A percentile compares a stretch with the other conserved stretches of the same genome.
Evolutionary conservation across 1,140 invertebrate genomes (phyloP).

Genomic region (Arctopsyche grandis): DNA sequence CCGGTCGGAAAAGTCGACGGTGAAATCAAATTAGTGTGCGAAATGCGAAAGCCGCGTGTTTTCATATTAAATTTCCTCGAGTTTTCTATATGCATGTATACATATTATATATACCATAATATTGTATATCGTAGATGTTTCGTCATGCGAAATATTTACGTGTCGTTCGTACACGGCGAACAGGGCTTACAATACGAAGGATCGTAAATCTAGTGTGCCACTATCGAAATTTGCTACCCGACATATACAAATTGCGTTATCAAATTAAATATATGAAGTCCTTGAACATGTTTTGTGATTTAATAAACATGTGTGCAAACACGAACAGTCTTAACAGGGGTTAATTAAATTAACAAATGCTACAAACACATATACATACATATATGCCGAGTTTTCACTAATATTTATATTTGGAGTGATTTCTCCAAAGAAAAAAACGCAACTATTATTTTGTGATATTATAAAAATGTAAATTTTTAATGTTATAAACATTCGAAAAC

Average conservation of each 20-base stretch:
- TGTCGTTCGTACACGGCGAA: neutral
- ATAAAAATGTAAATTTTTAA: too few relatives aligned
- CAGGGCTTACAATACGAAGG: neutral
- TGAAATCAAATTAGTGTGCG: conserved; percentile 18
- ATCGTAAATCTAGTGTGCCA: conserved; percentile 1
- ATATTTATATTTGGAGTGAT: too few relatives aligned
- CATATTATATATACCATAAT: neutral
- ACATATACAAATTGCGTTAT: conserved; percentile 1
- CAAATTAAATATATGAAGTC: conserved; percentile 8
- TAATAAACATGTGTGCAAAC: too few relatives aligned
- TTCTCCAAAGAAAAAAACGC: too few relatives aligned
- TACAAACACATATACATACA: too few relatives aligned
- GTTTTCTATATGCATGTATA: neutral
- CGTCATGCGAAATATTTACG: conserved; percentile 22
- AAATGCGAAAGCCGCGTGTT: conserved; percentile 13
- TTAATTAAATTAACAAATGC: too few relatives aligned
- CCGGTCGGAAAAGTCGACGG: conserved; percentile 16
- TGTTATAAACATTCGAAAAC: too few relatives aligned
- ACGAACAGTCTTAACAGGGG: too few relatives aligned
- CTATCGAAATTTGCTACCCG: conserved; percentile 8
- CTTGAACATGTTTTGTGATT: too few relatives aligned
- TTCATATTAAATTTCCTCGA: conserved; percentile 25
- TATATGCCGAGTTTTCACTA: too few relatives aligned
- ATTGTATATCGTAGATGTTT: neutral
- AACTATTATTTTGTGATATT: too few relatives aligned